Conservation (phyloP, 2,113 vertebrate genomes). For the Myrmecophaga tridactyla region DNA sequence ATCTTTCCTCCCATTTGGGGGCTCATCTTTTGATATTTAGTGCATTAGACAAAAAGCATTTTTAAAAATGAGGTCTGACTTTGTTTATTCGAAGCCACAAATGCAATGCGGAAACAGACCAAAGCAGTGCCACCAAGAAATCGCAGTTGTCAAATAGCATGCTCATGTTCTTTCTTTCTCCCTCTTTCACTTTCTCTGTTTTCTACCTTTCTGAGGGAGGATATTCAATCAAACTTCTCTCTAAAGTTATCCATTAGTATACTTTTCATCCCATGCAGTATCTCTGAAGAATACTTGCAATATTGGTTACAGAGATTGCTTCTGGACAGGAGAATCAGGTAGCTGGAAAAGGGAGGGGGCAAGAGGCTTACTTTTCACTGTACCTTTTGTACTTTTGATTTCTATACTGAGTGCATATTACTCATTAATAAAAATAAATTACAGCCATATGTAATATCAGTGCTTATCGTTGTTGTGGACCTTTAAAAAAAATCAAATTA, state of each 20-base stretch:
- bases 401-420: neutral
- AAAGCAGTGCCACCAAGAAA: neutral
- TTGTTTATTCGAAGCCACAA: constrained; percentile 1
- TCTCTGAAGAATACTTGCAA: neutral
- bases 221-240: neutral
- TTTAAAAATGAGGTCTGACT: neutral
- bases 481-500: neutral
- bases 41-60: neutral
- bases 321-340: neutral
- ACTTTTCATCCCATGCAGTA: neutral
- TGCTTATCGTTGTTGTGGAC: neutral
- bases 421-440: constrained; percentile 39
- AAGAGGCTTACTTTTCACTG: constrained; percentile 10
- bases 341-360: neutral
- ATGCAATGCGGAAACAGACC: neutral
- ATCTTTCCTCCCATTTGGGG: neutral
- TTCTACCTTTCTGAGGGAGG: constrained; percentile 15
- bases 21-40: constrained; percentile 2
- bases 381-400: constrained; percentile 6
- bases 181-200: neutral
- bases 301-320: neutral
- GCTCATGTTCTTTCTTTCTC: neutral
- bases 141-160: neutral
- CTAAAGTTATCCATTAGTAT: neutral
- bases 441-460: neutral